phyloP scores from a whole-genome alignment of 30 jellyfish, hydroid and myxozoan genomes.

The Hydractinia echinata region DNA sequence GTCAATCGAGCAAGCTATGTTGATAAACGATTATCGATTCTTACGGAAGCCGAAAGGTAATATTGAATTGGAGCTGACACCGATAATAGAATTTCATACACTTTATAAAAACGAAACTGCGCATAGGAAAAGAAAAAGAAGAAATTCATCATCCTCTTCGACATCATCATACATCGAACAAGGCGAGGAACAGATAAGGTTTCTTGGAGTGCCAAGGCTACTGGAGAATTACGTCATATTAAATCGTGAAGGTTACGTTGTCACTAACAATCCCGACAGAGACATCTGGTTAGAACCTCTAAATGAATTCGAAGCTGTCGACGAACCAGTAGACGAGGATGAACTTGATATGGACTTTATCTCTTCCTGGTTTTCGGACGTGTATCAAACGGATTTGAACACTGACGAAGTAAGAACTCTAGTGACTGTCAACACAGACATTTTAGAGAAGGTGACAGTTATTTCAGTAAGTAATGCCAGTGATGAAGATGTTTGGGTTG shows the following conservation, averaged over 20 bases:
- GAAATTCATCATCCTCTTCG: constrained; percentile 14
- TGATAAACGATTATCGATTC: constrained; percentile 48
- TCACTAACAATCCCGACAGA: constrained; percentile 13
- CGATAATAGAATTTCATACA: constrained; percentile 30
- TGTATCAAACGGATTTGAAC: constrained; percentile 34
- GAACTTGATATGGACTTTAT: constrained; percentile 59
- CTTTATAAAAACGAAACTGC: background rate
- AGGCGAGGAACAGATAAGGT: constrained; percentile 21
- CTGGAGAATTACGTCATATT: constrained; percentile 46
- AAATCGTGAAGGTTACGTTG: constrained; percentile 80
- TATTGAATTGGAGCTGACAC: constrained; percentile 54
- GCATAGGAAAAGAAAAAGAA: constrained; percentile 6
- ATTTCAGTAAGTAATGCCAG: constrained; percentile 70
- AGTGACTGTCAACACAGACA: constrained; percentile 56
- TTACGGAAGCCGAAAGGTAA: constrained; percentile 63
- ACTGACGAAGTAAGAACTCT: constrained; percentile 55
- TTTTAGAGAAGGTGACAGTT: constrained; percentile 69
- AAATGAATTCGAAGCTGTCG: constrained; percentile 10
- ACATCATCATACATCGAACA: constrained; percentile 20
- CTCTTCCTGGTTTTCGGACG: constrained; percentile 75
- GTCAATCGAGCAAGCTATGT: constrained; percentile 69
- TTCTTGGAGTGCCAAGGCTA: constrained; percentile 65
- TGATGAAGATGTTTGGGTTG: constrained; percentile 92
- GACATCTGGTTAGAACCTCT: constrained; percentile 37
- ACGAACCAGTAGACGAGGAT: constrained; percentile 26